A percentile compares a stretch with the other conserved stretches of the same genome.
Conservation (phyloP, 37 sponge, comb jelly and placozoan species). For the Axinella damicornis region DNA sequence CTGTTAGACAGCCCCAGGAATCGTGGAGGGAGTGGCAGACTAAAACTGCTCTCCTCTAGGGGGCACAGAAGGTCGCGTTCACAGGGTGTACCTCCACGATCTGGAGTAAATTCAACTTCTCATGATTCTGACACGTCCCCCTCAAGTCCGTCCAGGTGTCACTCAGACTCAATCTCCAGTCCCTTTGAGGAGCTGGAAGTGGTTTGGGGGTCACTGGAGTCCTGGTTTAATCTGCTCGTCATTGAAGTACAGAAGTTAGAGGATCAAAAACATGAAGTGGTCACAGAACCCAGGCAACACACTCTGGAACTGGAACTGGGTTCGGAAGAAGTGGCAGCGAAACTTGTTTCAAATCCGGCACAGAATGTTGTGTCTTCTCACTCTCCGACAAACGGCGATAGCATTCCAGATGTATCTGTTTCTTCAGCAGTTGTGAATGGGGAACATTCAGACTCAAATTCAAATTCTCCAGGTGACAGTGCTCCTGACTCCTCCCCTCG, state of each 20-base stretch:
- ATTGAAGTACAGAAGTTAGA: conserved; percentile 52
- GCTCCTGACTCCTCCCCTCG: not conserved
- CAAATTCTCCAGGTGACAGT: too few species aligned
- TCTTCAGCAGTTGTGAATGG: too few species aligned
- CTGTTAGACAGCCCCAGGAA: conserved; percentile 11
- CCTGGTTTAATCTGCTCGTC: conserved; percentile 86
- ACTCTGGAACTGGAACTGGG: not conserved
- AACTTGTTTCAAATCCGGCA: too few species aligned
- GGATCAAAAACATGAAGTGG: not conserved
- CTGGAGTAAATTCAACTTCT: not conserved
- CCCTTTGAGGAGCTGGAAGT: conserved; percentile 69
- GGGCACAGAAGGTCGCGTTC: conserved; percentile 39
- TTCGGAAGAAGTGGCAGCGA: not conserved
- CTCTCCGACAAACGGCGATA: too few species aligned
- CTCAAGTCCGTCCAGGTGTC: not conserved
- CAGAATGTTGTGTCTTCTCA: too few species aligned
- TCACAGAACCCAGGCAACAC: not conserved
- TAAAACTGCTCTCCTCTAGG: not conserved
- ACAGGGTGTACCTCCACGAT: not conserved
- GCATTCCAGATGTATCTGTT: too few species aligned
- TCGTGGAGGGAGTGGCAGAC: not conserved
- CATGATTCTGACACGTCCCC: not conserved
- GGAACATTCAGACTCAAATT: too few species aligned
- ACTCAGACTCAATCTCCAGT: conserved; percentile 6
- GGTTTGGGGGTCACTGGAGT: conserved; percentile 77